A percentile compares a stretch with the other conserved stretches of the same genome.
Evolutionary conservation across 2,888 invertebrate genomes (phyloP).

Genomic region (Nysson spinosus): DNA sequence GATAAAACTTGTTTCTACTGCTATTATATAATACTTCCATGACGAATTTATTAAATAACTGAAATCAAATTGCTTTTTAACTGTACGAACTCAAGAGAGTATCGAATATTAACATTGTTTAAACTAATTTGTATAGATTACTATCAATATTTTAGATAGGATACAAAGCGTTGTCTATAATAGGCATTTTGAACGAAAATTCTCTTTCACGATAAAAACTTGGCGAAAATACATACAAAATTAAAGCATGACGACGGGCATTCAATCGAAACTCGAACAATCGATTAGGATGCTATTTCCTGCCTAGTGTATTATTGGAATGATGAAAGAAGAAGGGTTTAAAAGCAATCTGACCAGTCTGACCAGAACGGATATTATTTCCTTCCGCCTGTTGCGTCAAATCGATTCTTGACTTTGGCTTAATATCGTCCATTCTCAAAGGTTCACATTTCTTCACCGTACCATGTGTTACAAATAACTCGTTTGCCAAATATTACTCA

Average conservation of each 20-base stretch:
- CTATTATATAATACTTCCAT: too few species aligned
- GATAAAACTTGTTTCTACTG: too few species aligned
- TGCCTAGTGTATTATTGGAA: slow-evolving; percentile 13
- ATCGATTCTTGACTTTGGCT: slow-evolving; percentile 31
- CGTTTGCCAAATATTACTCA: too few species aligned
- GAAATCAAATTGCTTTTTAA: too few species aligned
- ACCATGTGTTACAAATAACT: slow-evolving; percentile 34
- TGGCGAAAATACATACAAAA: neutral
- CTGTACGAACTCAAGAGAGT: too few species aligned
- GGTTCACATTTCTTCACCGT: slow-evolving; percentile 26
- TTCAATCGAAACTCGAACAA: neutral
- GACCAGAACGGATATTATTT: slow-evolving; percentile 42
- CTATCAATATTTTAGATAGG: too few species aligned
- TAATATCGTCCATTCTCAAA: slow-evolving; percentile 30
- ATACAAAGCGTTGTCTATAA: too few species aligned
- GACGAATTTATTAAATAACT: too few species aligned
- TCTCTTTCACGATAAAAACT: too few species aligned
- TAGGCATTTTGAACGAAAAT: too few species aligned
- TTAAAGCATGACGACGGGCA: neutral
- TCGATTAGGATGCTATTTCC: slow-evolving; percentile 10
- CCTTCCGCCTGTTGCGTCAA: slow-evolving; percentile 51
- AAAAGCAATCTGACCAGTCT: slow-evolving; percentile 21
- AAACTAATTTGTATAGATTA: too few species aligned
- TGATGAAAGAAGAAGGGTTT: slow-evolving; percentile 8
- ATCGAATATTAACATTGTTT: too few species aligned